phyloP scores from a whole-genome alignment of 2,888 invertebrate species.

The Aleiodes leptofemur region DNA sequence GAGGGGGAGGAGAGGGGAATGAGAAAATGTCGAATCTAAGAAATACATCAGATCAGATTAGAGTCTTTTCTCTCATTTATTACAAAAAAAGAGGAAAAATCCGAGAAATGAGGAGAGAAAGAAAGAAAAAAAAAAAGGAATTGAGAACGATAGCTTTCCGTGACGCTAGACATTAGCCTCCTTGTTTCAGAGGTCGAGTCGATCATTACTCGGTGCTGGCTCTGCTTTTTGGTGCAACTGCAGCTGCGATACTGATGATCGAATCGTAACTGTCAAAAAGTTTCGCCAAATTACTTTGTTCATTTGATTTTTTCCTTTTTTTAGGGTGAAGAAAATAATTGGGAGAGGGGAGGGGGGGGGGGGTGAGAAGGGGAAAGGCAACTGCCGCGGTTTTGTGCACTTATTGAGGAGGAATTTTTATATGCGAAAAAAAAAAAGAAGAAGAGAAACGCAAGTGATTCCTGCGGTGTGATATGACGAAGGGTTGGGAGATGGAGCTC shows the following conservation, averaged over 20 bases:
- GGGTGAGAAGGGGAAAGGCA: not conserved
- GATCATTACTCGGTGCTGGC: constrained; percentile 31
- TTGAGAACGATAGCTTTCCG: constrained; percentile 55
- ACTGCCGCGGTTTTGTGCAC: no score
- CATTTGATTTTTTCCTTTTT: constrained; percentile 48
- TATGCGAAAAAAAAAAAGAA: constrained; percentile 20
- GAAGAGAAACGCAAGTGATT: constrained; percentile 53
- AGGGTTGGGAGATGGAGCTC: constrained; percentile 10
- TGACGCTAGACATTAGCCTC: constrained; percentile 60
- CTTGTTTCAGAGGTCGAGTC: constrained; percentile 39
- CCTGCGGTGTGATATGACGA: constrained; percentile 52
- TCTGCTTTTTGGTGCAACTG: constrained; percentile 31
- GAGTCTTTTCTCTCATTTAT: constrained; percentile 25
- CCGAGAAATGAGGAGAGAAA: constrained; percentile 1
- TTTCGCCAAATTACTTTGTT: constrained; percentile 32
- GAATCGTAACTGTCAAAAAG: not conserved
- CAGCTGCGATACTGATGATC: constrained; percentile 38
- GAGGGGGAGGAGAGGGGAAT: not conserved
- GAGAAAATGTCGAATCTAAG: constrained; percentile 13
- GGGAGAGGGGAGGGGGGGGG: no score
- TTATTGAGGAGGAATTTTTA: not conserved
- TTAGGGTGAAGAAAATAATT: not conserved
- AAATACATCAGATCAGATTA: constrained; percentile 33
- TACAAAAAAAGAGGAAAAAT: constrained; percentile 15
- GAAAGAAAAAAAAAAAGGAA: constrained; percentile 20